phyloP scores from a whole-genome alignment of 2,797 vertebrate genomes.

The Peromyscus attwateri region DNA sequence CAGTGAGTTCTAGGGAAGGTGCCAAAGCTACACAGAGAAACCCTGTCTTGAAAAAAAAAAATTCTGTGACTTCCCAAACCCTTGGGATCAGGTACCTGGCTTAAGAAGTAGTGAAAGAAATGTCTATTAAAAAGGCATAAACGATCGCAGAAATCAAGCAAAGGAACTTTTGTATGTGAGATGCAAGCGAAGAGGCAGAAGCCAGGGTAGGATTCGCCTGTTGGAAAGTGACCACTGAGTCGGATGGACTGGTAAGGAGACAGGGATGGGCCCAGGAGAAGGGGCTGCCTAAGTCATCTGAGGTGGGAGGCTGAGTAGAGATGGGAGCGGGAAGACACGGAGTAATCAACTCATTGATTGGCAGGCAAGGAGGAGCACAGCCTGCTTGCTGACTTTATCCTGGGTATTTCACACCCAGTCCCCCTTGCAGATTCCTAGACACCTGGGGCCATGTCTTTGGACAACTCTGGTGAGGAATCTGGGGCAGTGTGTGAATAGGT shows the following conservation, averaged over 20 bases:
- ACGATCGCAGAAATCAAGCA: not conserved
- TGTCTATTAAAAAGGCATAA: not conserved
- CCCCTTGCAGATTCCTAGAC: not conserved
- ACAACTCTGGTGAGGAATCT: not conserved
- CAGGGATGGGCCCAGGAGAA: not conserved
- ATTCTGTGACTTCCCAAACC: not conserved
- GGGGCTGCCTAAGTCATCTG: not conserved
- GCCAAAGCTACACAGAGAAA: no score
- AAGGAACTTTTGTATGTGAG: conserved; percentile 25
- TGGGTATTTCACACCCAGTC: not conserved
- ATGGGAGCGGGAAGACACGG: no score
- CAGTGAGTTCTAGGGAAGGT: no score
- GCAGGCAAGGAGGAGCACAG: not conserved
- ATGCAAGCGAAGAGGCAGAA: not conserved
- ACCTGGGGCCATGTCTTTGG: not conserved
- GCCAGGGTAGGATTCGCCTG: not conserved
- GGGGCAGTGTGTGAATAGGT: not conserved
- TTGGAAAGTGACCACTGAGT: not conserved
- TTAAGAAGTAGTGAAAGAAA: not conserved
- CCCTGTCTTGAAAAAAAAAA: not conserved
- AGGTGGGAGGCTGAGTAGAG: not conserved
- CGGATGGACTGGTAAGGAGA: not conserved
- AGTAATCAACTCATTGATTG: not conserved
- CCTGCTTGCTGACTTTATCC: fast-evolving
- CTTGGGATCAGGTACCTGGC: not conserved